Percentiles rank a stretch among this genome's conserved stretches.
These are phyloP conservation scores for Nephrotoma appendiculata DNA, from an alignment of 2,888 invertebrate genomes.

Conservation along the genomic window DNA sequence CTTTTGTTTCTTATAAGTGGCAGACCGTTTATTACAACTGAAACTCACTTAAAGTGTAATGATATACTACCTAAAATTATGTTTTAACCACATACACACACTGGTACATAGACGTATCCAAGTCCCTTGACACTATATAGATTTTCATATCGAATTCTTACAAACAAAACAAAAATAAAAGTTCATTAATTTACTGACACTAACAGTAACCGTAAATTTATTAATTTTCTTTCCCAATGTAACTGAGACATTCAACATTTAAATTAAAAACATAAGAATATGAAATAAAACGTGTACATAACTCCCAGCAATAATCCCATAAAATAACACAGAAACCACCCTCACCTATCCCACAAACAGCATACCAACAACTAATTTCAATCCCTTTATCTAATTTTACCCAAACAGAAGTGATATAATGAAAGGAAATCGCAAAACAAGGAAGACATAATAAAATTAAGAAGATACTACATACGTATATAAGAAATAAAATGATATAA, in stretches of 20 bases:
- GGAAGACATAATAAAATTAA: background rate
- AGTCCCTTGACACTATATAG: background rate
- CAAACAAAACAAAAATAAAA: background rate
- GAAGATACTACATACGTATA: background rate
- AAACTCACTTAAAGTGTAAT: too few species aligned
- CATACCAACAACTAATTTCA: background rate
- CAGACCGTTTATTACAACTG: too few species aligned
- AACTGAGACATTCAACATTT: background rate
- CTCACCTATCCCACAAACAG: background rate
- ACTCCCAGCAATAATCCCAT: background rate
- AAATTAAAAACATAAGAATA: background rate
- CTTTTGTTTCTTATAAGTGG: too few species aligned
- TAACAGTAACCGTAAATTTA: background rate
- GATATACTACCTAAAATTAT: too few species aligned
- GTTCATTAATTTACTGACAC: background rate
- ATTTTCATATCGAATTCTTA: background rate
- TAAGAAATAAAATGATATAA: background rate
- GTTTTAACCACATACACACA: too few species aligned
- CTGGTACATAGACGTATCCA: too few species aligned
- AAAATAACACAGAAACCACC: background rate
- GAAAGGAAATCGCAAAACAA: background rate
- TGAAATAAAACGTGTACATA: background rate
- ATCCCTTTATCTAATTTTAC: background rate
- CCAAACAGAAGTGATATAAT: background rate
- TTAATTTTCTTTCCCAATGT: background rate